Evolutionary conservation across 35 echinoderm and acorn worm species (phyloP), one percentile per base, ranked within the genome.

Genomic region (Lytechinus pictus): DNA sequence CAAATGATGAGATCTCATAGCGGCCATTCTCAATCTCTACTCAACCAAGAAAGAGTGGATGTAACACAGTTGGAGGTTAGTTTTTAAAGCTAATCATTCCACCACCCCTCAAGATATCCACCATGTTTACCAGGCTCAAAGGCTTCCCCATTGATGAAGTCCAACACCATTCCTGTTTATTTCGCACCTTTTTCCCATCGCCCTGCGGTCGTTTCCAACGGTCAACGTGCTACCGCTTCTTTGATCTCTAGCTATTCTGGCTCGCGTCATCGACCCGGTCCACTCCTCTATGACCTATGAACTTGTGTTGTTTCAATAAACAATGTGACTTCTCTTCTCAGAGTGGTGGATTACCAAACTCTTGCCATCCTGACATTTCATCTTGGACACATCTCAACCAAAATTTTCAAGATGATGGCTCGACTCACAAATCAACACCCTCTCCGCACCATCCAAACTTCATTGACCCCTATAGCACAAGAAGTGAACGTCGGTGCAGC

Each of bases 231-330:
- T n/a, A 79, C 66, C 66, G 16, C 66, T n/a, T 79, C 66, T 79
- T 79, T 79, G 66, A 79, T 79, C 66, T 79, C 66, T 79, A 79
- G 66, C 66, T 79, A 79, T 79, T 16, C 66, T 7, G 66, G 66
- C 66, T 79, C 66, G 19, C 66, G 66, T 79, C 66, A 79, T 79
- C 66, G 66, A 79, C 66, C 66, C n/a, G 66, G 66, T 79, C 16
- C 19, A 24, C 16, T 79, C n/a, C 19, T 19, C 33, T 7, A 14
- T 79, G 19, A 79, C 92, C 55, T 28, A 6, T 55, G 92, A 93
- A 54, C 92, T 57, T 93, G 92, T 93, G 92, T 93, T 93, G n/a
- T 93, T 93, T 93, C 92, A 93, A n/a, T 57, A 93, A 93, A 93
- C 55, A 93, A 55, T 19, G 27, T 27, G 29, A 55, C 54, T 27